Evolutionary conservation across 2,888 invertebrate genomes (phyloP), one percentile per base, ranked within the genome.

Genomic region (Synergus gifuensis): DNA sequence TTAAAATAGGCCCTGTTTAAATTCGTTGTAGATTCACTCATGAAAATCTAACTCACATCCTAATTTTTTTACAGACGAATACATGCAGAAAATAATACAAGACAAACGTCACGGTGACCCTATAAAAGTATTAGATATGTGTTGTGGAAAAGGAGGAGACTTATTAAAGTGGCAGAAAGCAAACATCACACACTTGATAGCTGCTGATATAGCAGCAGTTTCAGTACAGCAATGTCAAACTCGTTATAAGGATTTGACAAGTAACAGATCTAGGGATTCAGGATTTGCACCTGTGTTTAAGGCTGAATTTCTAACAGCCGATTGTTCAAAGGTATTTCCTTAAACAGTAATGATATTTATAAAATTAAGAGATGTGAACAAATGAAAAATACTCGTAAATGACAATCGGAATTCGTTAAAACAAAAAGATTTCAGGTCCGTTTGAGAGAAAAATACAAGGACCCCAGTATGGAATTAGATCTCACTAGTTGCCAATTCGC

Each of bases 61-160:
- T 18, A 4, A 22, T 11, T 54, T 73, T 77, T 58, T 83, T 82
- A 40, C 82, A 93, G 93, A 87, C 81, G 90, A 92, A 82, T 96
- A 96, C 92, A 93, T 95, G 87, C 95, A 93, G 83, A 95, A 95
- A 91, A 94, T 95, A 67, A 95, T 94, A 88, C 94, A 94, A 84
- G 93, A 89, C 4, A 95, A 95, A 87, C 94, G 94, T 83, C 94
- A 95, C 83, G 95, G 96, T n/a, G 94, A 94, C 78, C 94, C 95
- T 0, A 87, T 97, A 46, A 94, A 94, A 80, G 97, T 98, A 0
- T 93, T 99, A 77, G 99, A 99, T 92, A 95, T 99, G 94, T 98
- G 98, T 87, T 98, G 98, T 91, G 99, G 99, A 1, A 99, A 99
- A 94, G 99, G 99, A 28, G 99, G 99, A 2, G 99, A 99, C 92